Percentiles rank a stretch among this genome's conserved stretches.
Evolutionary conservation across 1,140 invertebrate species (phyloP).

Genomic region (Lepidotrigona ventralis): DNA sequence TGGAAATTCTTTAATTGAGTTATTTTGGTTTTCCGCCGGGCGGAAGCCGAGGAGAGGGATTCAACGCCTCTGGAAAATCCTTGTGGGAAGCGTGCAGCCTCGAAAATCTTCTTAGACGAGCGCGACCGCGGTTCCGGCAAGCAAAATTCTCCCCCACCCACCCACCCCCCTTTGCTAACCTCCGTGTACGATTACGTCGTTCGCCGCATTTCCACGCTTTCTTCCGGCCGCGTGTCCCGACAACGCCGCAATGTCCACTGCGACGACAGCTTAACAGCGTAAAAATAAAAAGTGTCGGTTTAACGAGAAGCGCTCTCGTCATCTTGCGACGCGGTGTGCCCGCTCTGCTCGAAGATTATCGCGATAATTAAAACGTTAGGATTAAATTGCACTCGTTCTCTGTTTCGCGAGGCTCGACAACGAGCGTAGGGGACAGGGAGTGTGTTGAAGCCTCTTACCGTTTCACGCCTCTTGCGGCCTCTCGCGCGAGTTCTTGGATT

Average conservation of each 20-base stretch:
- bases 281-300: constrained; percentile 35
- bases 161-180: no score
- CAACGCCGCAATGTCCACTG: background rate
- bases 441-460: no score
- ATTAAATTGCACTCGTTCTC: constrained; percentile 19
- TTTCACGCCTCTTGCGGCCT: background rate
- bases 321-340: background rate
- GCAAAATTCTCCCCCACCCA: constrained; percentile 7
- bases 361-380: constrained; percentile 37
- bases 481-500: background rate
- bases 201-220: background rate
- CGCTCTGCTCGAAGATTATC: constrained; percentile 31
- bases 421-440: no score
- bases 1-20: constrained; percentile 80
- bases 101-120: constrained; percentile 70
- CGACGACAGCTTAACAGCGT: constrained; percentile 21
- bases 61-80: constrained; percentile 67
- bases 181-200: constrained; percentile 33
- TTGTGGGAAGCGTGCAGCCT: constrained; percentile 73
- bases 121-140: constrained; percentile 24
- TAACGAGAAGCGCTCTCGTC: background rate
- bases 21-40: constrained; percentile 74
- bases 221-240: background rate
- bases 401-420: background rate
- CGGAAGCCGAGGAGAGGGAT: constrained; percentile 23